These are phyloP conservation scores for Drosophila mulleri DNA, from an alignment of 2,888 invertebrate genomes.

Conservation along the genomic window DNA sequence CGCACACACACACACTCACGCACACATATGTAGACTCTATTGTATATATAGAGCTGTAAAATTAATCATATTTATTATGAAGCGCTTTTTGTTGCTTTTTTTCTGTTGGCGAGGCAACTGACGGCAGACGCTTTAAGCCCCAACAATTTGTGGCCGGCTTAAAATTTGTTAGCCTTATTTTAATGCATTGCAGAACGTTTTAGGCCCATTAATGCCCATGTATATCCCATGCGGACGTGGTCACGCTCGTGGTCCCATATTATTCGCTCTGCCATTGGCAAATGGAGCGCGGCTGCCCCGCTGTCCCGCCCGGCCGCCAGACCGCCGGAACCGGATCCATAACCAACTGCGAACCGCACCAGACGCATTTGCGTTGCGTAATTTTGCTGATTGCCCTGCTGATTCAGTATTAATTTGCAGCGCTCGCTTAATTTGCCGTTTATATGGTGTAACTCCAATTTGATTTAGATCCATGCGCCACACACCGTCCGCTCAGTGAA, in stretches of 20 bases:
- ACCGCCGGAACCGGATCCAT: conserved; percentile 36
- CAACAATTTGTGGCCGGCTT: conserved; percentile 69
- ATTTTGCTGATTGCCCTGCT: conserved; percentile 69
- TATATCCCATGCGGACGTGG: conserved; percentile 36
- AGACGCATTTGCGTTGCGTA: conserved; percentile 46
- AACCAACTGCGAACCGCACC: conserved; percentile 38
- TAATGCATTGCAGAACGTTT: conserved; percentile 42
- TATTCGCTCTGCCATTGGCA: conserved; percentile 9
- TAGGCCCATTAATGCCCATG: conserved; percentile 53
- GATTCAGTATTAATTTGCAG: conserved; percentile 63
- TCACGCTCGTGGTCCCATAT: conserved; percentile 20
- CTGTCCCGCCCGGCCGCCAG: too few species aligned
- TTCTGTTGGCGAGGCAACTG: neutral
- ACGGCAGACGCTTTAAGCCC: conserved; percentile 52
- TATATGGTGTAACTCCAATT: conserved; percentile 2
- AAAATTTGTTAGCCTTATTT: conserved; percentile 65
- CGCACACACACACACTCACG: conserved; percentile 16
- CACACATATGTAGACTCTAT: neutral
- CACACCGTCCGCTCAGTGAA: neutral
- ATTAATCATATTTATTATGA: conserved; percentile 70
- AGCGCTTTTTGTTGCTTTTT: conserved; percentile 26
- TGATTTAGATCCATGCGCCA: neutral
- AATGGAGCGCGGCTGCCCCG: neutral
- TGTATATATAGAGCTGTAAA: conserved; percentile 37
- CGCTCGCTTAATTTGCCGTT: conserved; percentile 42